Percentiles rank a stretch among this genome's conserved stretches.
phyloP scores from a whole-genome alignment of 2,888 invertebrate genomes.

The Neelides folsomi region DNA sequence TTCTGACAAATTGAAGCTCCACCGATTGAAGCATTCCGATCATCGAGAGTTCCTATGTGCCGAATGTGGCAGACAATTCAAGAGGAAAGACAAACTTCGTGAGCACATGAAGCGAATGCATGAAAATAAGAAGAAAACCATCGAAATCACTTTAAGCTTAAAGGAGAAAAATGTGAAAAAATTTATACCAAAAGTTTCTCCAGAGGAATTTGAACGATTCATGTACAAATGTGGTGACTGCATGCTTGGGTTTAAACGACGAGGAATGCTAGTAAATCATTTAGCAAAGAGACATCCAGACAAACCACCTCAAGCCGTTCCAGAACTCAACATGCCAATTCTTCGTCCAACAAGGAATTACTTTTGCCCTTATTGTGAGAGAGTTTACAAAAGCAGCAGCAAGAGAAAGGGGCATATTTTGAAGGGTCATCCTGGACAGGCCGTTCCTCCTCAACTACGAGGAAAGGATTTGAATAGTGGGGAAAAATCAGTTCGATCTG shows the following conservation, averaged over 20 bases:
- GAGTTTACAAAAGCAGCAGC: constrained; percentile 66
- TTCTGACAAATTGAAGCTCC: constrained; percentile 56
- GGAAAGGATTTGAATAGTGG: constrained; percentile 11
- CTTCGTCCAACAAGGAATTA: constrained; percentile 62
- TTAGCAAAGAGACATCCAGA: constrained; percentile 61
- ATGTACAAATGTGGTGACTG: constrained; percentile 65
- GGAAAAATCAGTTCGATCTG: no score
- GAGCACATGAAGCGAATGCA: constrained; percentile 60
- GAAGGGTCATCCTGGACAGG: constrained; percentile 66
- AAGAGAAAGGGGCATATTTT: constrained; percentile 70
- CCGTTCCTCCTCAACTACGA: constrained; percentile 24
- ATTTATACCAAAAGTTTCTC: constrained; percentile 37
- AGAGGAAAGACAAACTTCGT: constrained; percentile 58
- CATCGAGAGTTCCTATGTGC: constrained; percentile 58
- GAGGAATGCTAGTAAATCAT: constrained; percentile 77
- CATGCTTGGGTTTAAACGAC: constrained; percentile 56
- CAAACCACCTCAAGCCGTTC: constrained; percentile 51
- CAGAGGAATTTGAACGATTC: constrained; percentile 56
- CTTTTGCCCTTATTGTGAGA: constrained; percentile 68
- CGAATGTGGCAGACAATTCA: constrained; percentile 59
- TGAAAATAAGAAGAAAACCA: constrained; percentile 40
- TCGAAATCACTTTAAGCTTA: constrained; percentile 17
- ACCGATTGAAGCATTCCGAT: constrained; percentile 48
- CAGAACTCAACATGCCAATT: constrained; percentile 63
- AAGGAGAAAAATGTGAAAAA: constrained; percentile 26